Percentiles rank a stretch among this genome's conserved stretches.
Conservation (phyloP, 1,140 invertebrate genomes). For the Cardiocondyla obscurior region DNA sequence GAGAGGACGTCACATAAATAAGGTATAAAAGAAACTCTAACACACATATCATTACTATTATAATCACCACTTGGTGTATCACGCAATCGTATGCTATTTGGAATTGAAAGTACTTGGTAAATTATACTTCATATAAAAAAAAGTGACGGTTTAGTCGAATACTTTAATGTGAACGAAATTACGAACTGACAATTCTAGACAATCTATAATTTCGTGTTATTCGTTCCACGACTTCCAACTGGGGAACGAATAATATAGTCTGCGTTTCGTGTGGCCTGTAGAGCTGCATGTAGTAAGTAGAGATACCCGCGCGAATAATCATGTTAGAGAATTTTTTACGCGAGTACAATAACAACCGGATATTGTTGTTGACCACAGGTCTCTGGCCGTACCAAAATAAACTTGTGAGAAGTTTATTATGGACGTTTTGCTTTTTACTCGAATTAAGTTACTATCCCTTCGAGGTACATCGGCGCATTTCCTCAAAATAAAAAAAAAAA, state of each 20-base stretch:
- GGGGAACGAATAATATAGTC: neutral
- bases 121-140: neutral
- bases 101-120: too few species aligned
- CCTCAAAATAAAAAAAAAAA: neutral
- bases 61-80: neutral
- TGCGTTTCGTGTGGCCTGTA: neutral
- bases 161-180: neutral
- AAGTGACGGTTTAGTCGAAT: neutral
- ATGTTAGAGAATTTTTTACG: constrained; percentile 11
- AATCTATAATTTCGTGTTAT: neutral
- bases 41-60: neutral
- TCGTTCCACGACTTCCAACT: neutral
- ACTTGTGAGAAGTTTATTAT: neutral
- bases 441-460: constrained; percentile 15
- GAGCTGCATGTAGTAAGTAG: neutral
- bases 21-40: too few species aligned
- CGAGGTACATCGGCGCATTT: neutral
- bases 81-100: neutral
- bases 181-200: neutral
- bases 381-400: constrained; percentile 20
- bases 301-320: neutral
- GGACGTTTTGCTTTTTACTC: neutral
- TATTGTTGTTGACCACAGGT: neutral
- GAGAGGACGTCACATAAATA: neutral
- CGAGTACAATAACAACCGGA: neutral